These are phyloP conservation scores for Argyrosomus japonicus DNA, from an alignment of 2,113 vertebrate genomes.

Conservation along the genomic window DNA sequence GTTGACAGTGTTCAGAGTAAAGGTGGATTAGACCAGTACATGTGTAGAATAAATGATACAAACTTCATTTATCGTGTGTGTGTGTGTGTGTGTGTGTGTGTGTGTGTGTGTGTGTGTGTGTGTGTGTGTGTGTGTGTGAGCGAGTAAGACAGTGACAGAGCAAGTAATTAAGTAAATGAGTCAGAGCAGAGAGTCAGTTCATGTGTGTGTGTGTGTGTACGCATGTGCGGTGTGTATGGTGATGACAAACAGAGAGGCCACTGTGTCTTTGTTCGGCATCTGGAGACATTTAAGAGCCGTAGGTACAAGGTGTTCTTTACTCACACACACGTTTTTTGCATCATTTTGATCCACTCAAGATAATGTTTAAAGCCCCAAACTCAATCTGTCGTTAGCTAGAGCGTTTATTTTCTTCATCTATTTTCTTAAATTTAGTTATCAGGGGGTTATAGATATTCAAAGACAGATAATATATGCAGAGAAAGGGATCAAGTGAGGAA, in stretches of 20 bases:
- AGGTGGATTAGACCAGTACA: slow-evolving; percentile 9
- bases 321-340: slow-evolving; percentile 29
- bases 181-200: background rate
- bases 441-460: background rate
- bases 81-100: slow-evolving; percentile 1
- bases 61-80: slow-evolving; percentile 6
- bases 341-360: slow-evolving; percentile 21
- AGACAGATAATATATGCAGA: background rate
- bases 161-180: slow-evolving; percentile 6
- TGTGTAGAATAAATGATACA: slow-evolving; percentile 17
- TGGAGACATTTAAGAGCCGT: slow-evolving; percentile 54
- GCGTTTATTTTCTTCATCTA: background rate
- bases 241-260: slow-evolving; percentile 56
- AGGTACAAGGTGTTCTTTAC: slow-evolving; percentile 41
- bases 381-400: background rate
- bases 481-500: background rate
- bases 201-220: slow-evolving; percentile 2
- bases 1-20: slow-evolving; percentile 3
- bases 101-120: background rate
- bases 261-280: slow-evolving; percentile 58
- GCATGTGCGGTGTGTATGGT: background rate
- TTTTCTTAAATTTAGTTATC: background rate
- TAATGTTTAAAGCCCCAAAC: background rate
- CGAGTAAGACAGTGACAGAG: background rate
- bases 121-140: slow-evolving; percentile 3